A percentile compares a stretch with the other conserved stretches of the same genome.
These are phyloP conservation scores for Lampris incognitus DNA, from an alignment of 2,113 vertebrate genomes.

Conservation along the genomic window DNA sequence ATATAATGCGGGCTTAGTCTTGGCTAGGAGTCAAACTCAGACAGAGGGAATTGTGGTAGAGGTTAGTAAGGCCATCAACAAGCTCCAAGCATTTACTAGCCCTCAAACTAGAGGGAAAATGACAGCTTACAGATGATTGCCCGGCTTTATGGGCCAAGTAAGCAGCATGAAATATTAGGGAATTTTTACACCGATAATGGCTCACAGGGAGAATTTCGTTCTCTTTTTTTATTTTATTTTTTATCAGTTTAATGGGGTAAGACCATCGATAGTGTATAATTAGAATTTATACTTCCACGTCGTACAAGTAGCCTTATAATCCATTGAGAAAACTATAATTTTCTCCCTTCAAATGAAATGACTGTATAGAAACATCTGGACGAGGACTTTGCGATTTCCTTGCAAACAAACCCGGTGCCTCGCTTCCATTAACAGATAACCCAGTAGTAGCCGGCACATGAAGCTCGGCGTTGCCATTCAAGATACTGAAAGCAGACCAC, in stretches of 20 bases:
- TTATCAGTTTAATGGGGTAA: slow-evolving; percentile 40
- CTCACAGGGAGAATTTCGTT: slow-evolving; percentile 23
- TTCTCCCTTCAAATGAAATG: not conserved
- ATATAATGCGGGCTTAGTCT: slow-evolving; percentile 66
- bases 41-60: slow-evolving; percentile 62
- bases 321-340: not conserved
- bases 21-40: slow-evolving; percentile 63
- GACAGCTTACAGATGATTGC: slow-evolving; percentile 56
- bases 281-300: not conserved
- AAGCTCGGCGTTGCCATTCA: too few relatives aligned
- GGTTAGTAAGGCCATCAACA: slow-evolving; percentile 57
- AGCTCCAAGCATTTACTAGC: slow-evolving; percentile 62
- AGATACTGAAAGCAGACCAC: too few relatives aligned
- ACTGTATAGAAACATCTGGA: too few relatives aligned
- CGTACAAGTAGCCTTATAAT: not conserved
- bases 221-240: slow-evolving; percentile 7
- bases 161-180: slow-evolving; percentile 57
- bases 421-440: too few relatives aligned
- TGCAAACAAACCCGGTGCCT: too few relatives aligned
- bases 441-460: too few relatives aligned
- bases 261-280: slow-evolving; percentile 18
- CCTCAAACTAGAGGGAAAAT: slow-evolving; percentile 57
- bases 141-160: slow-evolving; percentile 59
- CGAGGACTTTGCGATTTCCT: too few relatives aligned
- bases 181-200: slow-evolving; percentile 45